phyloP scores from a whole-genome alignment of 2,113 vertebrate genomes.

The Sebastes schlegelii region DNA sequence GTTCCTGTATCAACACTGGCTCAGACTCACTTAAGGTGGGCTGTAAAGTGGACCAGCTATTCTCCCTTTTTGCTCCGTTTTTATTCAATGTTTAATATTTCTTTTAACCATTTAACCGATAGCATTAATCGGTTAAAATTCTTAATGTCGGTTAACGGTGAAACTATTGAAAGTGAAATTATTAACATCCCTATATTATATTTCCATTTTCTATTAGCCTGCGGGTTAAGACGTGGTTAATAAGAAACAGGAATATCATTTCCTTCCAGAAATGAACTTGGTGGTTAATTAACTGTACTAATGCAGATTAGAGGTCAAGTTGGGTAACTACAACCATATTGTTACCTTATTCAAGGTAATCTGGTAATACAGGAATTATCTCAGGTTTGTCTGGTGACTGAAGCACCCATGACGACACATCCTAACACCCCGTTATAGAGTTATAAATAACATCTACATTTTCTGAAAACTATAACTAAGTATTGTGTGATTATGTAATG shows the following conservation, averaged over 20 bases:
- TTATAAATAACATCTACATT: background rate
- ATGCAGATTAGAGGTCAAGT: background rate
- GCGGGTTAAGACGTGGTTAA: background rate
- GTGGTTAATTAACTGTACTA: background rate
- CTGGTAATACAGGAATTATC: background rate
- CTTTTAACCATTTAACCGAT: too few relatives aligned
- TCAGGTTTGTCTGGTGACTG: background rate
- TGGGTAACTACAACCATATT: background rate
- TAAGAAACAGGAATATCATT: background rate
- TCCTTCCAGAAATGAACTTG: background rate
- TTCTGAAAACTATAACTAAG: background rate
- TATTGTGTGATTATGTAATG: background rate
- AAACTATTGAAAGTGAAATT: too few relatives aligned
- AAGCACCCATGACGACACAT: background rate
- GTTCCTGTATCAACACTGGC: too few relatives aligned
- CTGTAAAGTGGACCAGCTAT: too few relatives aligned
- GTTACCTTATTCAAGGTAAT: background rate
- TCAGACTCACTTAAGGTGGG: too few relatives aligned
- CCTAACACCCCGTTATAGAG: background rate
- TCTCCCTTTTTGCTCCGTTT: too few relatives aligned
- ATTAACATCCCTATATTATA: too few relatives aligned
- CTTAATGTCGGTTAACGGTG: too few relatives aligned
- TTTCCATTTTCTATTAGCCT: background rate
- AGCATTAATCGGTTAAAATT: too few relatives aligned
- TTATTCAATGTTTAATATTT: too few relatives aligned